Conservation (phyloP, 2,113 vertebrate species). For the Ranitomeya variabilis region DNA sequence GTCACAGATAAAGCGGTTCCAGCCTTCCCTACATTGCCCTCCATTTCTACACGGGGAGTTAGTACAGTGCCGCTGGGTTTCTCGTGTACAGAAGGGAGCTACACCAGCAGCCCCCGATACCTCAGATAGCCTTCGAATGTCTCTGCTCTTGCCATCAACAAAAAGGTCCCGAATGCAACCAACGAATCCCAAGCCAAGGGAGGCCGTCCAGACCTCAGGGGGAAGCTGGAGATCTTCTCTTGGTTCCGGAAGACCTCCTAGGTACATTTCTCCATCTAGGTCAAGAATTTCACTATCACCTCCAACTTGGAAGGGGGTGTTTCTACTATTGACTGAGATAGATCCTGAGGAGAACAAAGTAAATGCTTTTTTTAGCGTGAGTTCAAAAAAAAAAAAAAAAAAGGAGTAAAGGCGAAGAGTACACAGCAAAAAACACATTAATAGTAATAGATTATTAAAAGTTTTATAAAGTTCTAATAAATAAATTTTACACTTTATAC, state of each 20-base stretch:
- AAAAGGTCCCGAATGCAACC: slow-evolving; percentile 91
- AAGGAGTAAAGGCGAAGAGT: too few species aligned
- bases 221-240: slow-evolving; percentile 78
- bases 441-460: neutral
- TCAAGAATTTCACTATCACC: slow-evolving; percentile 92
- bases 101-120: slow-evolving; percentile 78
- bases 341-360: slow-evolving; percentile 72
- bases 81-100: slow-evolving; percentile 83
- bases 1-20: slow-evolving; percentile 92
- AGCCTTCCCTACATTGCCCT: slow-evolving; percentile 85
- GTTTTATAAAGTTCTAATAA: neutral
- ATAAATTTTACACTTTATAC: neutral
- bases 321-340: slow-evolving; percentile 88
- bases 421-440: neutral
- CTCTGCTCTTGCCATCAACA: slow-evolving; percentile 87
- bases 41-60: slow-evolving; percentile 81
- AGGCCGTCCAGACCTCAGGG: slow-evolving; percentile 87
- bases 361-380: neutral
- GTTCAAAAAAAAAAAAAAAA: too few species aligned
- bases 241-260: slow-evolving; percentile 87
- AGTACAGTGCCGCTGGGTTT: slow-evolving; percentile 81
- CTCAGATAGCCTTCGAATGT: slow-evolving; percentile 84
- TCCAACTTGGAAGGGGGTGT: slow-evolving; percentile 82
- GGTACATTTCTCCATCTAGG: slow-evolving; percentile 88
- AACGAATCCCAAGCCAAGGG: slow-evolving; percentile 86